Evolutionary conservation across 2,113 vertebrate species (phyloP).

Genomic region (Cryptotis parvus): DNA sequence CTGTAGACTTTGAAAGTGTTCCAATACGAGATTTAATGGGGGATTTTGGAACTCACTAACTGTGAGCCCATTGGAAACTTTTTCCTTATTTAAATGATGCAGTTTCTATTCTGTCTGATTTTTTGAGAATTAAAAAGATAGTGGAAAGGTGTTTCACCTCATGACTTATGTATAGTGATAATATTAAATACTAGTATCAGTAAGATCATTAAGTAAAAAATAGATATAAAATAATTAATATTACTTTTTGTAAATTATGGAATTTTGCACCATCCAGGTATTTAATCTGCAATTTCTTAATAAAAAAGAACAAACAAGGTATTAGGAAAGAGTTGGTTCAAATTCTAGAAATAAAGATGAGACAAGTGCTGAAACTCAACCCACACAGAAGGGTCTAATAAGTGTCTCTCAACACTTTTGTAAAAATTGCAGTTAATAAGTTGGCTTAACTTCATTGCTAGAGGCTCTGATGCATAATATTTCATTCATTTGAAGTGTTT

Average conservation of each 20-base stretch:
- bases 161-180: conserved; percentile 24
- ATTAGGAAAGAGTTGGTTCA: conserved; percentile 54
- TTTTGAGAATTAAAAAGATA: conserved; percentile 41
- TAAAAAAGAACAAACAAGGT: conserved; percentile 14
- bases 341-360: conserved; percentile 61
- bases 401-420: conserved; percentile 67
- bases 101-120: conserved; percentile 37
- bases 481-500: conserved; percentile 79
- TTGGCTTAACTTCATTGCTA: conserved; percentile 78
- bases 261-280: background rate
- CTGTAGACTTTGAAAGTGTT: conserved; percentile 67
- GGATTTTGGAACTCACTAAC: conserved; percentile 22
- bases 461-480: conserved; percentile 53
- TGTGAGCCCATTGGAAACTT: conserved; percentile 26
- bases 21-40: conserved; percentile 51
- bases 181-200: conserved; percentile 20
- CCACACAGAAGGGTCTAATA: conserved; percentile 68
- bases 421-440: conserved; percentile 77
- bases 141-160: background rate
- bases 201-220: conserved; percentile 2
- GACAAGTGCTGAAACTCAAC: conserved; percentile 57
- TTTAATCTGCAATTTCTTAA: conserved; percentile 47
- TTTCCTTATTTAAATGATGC: background rate
- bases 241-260: background rate
- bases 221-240: conserved; percentile 53